A percentile compares a stretch with the other conserved stretches of the same genome.
These are phyloP conservation scores for Callaeas wilsoni DNA, from an alignment of 2,113 vertebrate species.

Conservation along the genomic window DNA sequence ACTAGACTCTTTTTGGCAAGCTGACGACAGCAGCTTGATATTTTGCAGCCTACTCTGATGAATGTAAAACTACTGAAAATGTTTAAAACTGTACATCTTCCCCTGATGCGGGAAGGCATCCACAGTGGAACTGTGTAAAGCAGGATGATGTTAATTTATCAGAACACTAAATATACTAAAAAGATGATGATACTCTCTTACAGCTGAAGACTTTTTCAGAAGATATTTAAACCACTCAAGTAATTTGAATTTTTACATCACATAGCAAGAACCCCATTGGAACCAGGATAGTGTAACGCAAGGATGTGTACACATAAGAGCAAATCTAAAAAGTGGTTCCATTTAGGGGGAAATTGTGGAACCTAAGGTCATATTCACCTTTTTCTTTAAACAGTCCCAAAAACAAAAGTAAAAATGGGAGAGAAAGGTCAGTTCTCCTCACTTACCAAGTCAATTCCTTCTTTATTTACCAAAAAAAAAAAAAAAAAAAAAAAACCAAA, in stretches of 20 bases:
- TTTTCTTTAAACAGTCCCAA: neutral
- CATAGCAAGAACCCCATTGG: neutral
- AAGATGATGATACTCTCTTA: neutral
- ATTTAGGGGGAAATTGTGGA: neutral
- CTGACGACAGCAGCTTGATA: neutral
- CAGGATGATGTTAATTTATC: neutral
- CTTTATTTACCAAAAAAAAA: neutral
- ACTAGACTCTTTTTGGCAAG: neutral
- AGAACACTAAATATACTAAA: neutral
- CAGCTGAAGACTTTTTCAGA: neutral
- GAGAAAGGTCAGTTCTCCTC: neutral
- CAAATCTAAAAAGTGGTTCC: neutral
- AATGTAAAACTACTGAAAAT: neutral
- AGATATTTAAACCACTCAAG: neutral
- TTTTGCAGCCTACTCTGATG: neutral
- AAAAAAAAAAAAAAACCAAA: neutral
- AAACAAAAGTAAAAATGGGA: neutral
- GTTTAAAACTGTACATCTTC: neutral
- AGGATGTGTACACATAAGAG: neutral
- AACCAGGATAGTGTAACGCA: neutral
- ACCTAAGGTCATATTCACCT: neutral
- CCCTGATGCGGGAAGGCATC: neutral
- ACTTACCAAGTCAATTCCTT: neutral
- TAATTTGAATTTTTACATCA: neutral
- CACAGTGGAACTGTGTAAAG: neutral